Evolutionary conservation across 2,888 invertebrate species (phyloP).

Genomic region (Eucera pruinosa): DNA sequence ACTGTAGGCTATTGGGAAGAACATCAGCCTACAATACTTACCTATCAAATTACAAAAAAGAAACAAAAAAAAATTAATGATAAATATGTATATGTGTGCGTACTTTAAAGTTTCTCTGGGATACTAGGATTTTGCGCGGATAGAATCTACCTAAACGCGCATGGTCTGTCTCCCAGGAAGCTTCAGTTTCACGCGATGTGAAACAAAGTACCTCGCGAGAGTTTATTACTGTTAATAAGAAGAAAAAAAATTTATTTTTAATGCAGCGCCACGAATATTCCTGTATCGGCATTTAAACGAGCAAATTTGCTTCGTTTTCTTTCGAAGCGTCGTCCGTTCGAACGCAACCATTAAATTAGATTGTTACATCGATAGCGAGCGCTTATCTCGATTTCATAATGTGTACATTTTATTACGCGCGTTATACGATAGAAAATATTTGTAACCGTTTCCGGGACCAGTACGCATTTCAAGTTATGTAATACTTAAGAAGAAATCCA

Average conservation of each 20-base stretch:
- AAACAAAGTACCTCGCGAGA: constrained; percentile 60
- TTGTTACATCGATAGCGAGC: constrained; percentile 21
- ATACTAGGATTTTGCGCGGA: constrained; percentile 19
- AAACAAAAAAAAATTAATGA: constrained; percentile 18
- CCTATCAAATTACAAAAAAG: constrained; percentile 39
- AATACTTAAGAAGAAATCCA: constrained; percentile 11
- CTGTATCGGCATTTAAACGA: constrained; percentile 64
- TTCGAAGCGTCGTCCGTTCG: constrained; percentile 6
- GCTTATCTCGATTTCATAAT: constrained; percentile 16
- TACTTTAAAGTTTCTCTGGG: constrained; percentile 49
- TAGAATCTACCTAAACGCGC: constrained; percentile 6
- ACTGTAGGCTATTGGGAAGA: neutral
- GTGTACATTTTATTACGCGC: constrained; percentile 4
- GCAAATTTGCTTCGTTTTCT: neutral
- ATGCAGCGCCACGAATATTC: constrained; percentile 43
- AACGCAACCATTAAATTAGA: constrained; percentile 17
- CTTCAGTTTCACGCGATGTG: constrained; percentile 35
- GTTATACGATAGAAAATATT: constrained; percentile 25
- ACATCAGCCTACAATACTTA: constrained; percentile 33
- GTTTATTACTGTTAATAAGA: constrained; percentile 72
- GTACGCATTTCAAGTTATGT: constrained; percentile 44
- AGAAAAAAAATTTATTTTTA: constrained; percentile 69
- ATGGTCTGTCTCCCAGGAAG: constrained; percentile 17
- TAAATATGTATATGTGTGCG: constrained; percentile 30
- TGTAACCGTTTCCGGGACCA: constrained; percentile 63